Conservation (phyloP, 2,888 invertebrate species). For the Leucania comma region DNA sequence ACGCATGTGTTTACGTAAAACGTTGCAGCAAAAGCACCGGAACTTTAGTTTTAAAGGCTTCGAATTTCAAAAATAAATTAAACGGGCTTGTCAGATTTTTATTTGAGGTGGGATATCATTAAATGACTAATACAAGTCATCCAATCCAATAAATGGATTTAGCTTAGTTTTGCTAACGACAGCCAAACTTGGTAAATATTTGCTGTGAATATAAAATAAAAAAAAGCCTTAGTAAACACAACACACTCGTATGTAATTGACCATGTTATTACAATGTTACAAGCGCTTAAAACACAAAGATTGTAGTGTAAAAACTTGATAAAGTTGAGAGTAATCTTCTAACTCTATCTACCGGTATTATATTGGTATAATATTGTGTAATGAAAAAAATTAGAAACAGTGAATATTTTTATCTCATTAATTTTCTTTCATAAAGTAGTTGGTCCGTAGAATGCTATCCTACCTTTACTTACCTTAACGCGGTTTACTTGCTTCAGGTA, state of each 20-base stretch:
- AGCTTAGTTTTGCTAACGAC: background rate
- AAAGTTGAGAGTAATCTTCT: background rate
- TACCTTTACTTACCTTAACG: conserved; percentile 15
- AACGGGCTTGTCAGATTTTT: background rate
- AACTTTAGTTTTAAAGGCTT: conserved; percentile 23
- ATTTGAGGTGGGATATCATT: too few species aligned
- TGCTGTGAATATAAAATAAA: background rate
- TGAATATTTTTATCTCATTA: background rate
- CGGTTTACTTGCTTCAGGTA: conserved; percentile 16
- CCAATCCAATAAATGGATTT: background rate
- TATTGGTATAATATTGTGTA: background rate
- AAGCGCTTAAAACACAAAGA: background rate
- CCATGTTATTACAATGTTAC: background rate
- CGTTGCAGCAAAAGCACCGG: conserved; percentile 56
- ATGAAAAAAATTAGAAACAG: background rate
- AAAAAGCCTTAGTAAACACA: background rate
- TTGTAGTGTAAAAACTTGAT: background rate
- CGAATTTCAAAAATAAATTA: background rate
- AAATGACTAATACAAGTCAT: too few species aligned
- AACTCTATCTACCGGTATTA: background rate
- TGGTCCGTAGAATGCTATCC: conserved; percentile 1
- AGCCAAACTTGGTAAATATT: background rate
- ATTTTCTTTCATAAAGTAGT: background rate
- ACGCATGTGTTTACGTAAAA: conserved; percentile 71
- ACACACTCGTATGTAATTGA: background rate